phyloP scores from a whole-genome alignment of 1,140 invertebrate genomes.

The Procambarus virginalis region DNA sequence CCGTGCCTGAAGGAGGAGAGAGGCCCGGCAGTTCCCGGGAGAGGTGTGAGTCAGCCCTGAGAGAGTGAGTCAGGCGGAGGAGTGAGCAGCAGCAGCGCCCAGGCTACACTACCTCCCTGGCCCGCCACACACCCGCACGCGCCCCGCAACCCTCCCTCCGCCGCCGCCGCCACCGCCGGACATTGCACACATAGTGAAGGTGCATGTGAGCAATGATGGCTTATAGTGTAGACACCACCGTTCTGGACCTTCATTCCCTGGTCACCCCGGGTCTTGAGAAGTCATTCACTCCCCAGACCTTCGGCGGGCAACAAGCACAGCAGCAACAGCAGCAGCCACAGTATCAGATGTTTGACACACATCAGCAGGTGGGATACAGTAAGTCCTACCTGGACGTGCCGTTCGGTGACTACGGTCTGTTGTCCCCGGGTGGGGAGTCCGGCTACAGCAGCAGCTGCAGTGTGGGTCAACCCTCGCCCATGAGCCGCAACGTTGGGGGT shows the following conservation, averaged over 20 bases:
- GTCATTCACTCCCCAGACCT: slow-evolving; percentile 59
- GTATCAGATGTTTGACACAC: slow-evolving; percentile 59
- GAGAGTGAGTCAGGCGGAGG: slow-evolving; percentile 3
- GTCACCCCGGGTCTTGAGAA: slow-evolving; percentile 46
- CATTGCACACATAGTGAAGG: slow-evolving; percentile 59
- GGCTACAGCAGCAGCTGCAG: slow-evolving; percentile 58
- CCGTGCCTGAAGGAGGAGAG: neutral
- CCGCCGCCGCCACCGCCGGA: slow-evolving; percentile 45
- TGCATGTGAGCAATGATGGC: slow-evolving; percentile 57
- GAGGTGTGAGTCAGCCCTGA: neutral
- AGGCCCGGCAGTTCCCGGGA: neutral
- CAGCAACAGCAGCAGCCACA: slow-evolving; percentile 24
- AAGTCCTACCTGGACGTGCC: slow-evolving; percentile 47
- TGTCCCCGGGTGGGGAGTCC: slow-evolving; percentile 40
- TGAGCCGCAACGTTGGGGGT: slow-evolving; percentile 44
- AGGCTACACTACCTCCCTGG: slow-evolving; percentile 31
- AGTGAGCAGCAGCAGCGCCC: slow-evolving; percentile 28
- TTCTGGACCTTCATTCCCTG: slow-evolving; percentile 52
- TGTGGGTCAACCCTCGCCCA: slow-evolving; percentile 53
- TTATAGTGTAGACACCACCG: slow-evolving; percentile 39
- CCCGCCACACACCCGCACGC: neutral
- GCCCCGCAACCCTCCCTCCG: slow-evolving; percentile 6
- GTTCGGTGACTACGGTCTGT: slow-evolving; percentile 42
- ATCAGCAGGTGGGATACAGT: slow-evolving; percentile 35
- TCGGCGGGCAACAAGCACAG: slow-evolving; percentile 9